A percentile compares a stretch with the other conserved stretches of the same genome.
These are phyloP conservation scores for Crocallis elinguaria DNA, from an alignment of 2,888 invertebrate species.

Conservation along the genomic window DNA sequence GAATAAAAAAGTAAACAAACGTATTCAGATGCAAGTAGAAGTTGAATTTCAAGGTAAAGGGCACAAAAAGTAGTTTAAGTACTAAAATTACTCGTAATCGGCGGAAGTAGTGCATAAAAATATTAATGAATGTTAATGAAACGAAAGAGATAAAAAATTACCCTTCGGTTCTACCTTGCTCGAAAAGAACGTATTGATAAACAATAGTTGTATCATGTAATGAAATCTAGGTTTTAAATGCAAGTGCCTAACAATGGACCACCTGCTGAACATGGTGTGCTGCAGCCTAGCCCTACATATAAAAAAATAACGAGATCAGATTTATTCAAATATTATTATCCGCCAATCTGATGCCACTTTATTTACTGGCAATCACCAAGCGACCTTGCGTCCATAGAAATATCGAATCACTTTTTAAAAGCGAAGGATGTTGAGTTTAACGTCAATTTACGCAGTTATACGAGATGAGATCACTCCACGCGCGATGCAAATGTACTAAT, in stretches of 20 bases:
- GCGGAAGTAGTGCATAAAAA: not conserved
- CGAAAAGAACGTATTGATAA: no score
- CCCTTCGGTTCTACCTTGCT: no score
- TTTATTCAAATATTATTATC: no score
- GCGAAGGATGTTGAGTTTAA: constrained; percentile 63
- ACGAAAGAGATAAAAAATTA: not conserved
- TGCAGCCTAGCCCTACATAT: no score
- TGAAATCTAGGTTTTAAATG: no score
- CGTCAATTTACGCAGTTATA: constrained; percentile 62
- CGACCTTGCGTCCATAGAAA: constrained; percentile 18
- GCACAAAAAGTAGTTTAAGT: not conserved
- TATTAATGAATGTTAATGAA: not conserved
- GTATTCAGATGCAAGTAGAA: not conserved
- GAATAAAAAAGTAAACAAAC: constrained; percentile 6
- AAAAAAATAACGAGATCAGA: no score
- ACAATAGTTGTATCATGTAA: no score
- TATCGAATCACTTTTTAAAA: constrained; percentile 19
- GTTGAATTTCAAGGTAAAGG: not conserved
- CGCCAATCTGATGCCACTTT: no score
- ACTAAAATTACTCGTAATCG: not conserved
- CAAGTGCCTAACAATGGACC: no score
- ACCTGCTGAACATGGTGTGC: no score
- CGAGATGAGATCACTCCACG: constrained; percentile 59
- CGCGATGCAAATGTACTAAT: constrained; percentile 46
- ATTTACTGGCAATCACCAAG: not conserved